Percentiles rank a stretch among this genome's conserved stretches.
Evolutionary conservation across 2,113 vertebrate species (phyloP).

Genomic region (Petaurus breviceps): DNA sequence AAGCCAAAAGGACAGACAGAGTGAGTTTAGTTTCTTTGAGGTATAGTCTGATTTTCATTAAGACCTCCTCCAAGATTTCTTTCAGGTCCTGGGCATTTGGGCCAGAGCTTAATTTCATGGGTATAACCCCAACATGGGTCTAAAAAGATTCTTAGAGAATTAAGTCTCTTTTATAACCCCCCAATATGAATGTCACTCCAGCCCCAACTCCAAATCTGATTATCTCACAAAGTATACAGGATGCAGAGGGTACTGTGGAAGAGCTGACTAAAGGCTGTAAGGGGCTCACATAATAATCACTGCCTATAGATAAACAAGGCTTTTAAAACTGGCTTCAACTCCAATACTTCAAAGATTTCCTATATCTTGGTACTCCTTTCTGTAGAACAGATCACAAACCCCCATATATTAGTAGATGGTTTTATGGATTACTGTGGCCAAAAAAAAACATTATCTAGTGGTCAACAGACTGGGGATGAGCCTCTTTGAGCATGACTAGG

Average conservation of each 20-base stretch:
- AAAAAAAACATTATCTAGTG: not conserved
- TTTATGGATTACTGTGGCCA: not conserved
- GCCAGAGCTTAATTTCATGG: not conserved
- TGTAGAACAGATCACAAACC: too few relatives aligned
- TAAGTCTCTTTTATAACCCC: not conserved
- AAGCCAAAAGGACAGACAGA: not conserved
- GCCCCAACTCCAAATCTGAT: not conserved
- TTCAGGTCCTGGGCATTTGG: not conserved
- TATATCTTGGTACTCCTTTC: too few relatives aligned
- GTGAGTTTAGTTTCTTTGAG: not conserved
- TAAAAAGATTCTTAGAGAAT: not conserved
- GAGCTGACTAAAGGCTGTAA: not conserved
- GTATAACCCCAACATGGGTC: not conserved
- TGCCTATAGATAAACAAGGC: not conserved
- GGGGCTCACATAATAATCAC: not conserved
- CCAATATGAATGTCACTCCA: not conserved
- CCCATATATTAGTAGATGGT: not conserved
- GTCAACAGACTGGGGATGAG: not conserved
- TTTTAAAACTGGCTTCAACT: not conserved
- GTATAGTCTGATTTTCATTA: constrained; percentile 12
- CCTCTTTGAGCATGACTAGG: not conserved
- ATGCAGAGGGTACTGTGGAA: not conserved
- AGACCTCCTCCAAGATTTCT: constrained; percentile 1
- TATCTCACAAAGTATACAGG: not conserved
- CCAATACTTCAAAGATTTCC: too few relatives aligned